Base-by-base conservation (phyloP, 1,140 invertebrate species). In the Aphaenogaster ashmeadi region DNA sequence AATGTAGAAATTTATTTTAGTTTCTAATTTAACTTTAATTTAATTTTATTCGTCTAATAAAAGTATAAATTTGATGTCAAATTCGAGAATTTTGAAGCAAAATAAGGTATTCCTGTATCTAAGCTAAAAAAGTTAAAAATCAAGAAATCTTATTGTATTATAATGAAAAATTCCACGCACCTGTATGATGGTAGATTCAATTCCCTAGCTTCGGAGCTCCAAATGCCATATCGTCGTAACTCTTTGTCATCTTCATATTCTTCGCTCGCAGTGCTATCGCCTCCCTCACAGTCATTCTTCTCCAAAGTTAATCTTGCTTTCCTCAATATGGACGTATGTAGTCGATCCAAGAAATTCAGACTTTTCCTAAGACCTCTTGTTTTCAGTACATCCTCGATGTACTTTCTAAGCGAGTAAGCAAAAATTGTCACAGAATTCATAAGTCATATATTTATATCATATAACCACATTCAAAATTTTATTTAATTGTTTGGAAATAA, bases 301-400 rank as follows among this genome's bases (percentile, higher is more conserved):
- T 97, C 96, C 54, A 98, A 93, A 15, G 97, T 97, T 50, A 97
- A 95, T 92, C 97, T 96, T 3, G 97, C 97, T 93, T 97, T 97
- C 77, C 96, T 95, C 36, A 98, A 93, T 5, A 98, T 95, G 58
- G 96, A 95, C 56, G 96, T 96, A 87, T 98, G 97, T 87, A 98
- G 93, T 93, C 97, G 96, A 92, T 98, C 97, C 44, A 98, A 95
- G 93, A 98, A 98, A 87, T 96, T 96, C 88, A 98, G 93, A 88
- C 97, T 97, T 93, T 98, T 98, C 50, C 97, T 96, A 64, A 99
- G 95, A 1, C 98, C 98, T 89, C 97, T 97, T 18, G 97, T 98
- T 94, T 98, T 98, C 27, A 99, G 95, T 67, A 98, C 97, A 94
- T 98, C 98, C 93, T 98, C 97, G 78, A 99, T 98, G 93, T 98